Conservation (phyloP, 2,113 vertebrate species). For the Rattus norvegicus region DNA sequence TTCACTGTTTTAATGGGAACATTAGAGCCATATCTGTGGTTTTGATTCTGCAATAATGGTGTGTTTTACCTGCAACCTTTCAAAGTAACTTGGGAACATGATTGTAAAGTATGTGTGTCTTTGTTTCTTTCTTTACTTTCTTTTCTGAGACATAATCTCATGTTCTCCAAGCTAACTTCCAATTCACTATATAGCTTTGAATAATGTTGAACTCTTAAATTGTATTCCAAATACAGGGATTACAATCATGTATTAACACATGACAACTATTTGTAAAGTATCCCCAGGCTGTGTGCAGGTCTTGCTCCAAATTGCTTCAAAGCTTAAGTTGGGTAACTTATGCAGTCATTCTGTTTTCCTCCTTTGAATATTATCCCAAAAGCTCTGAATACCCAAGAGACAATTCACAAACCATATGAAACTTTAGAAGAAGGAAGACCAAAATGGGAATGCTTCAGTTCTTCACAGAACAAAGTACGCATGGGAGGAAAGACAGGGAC, state of each 20-base stretch:
- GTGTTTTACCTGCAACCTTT: not conserved
- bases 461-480: too few species aligned
- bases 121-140: not conserved
- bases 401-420: too few species aligned
- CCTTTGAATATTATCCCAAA: too few species aligned
- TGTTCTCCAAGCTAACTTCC: not conserved
- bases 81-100: not conserved
- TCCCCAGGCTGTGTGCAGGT: not conserved
- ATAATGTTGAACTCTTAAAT: not conserved
- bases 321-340: not conserved
- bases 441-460: too few species aligned
- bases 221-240: not conserved
- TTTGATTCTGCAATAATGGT: not conserved
- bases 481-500: too few species aligned
- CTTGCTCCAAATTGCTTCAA: slow-evolving; percentile 9
- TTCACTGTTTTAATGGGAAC: not conserved
- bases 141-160: not conserved
- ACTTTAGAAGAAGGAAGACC: too few species aligned
- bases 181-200: not conserved
- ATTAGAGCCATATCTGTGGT: not conserved
- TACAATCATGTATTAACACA: not conserved
- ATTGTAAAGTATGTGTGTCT: not conserved
- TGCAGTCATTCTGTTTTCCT: not conserved
- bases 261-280: not conserved
- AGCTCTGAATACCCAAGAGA: too few species aligned